Evolutionary conservation across 2,888 invertebrate genomes (phyloP).

Genomic region (Aethes cnicana): DNA sequence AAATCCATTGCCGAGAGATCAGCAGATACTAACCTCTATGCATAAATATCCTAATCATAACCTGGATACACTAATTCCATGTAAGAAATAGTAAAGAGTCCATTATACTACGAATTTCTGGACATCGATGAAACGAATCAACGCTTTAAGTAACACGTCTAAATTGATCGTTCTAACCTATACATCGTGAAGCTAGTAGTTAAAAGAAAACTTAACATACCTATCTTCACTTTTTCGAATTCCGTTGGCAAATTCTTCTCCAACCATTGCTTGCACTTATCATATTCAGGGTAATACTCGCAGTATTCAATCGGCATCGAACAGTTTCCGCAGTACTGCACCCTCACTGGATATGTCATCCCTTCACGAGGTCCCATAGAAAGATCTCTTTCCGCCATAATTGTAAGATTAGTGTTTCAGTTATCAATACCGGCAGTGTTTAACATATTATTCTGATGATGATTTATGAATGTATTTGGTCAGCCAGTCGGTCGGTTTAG

Average conservation of each 20-base stretch:
- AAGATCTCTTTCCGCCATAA: constrained; percentile 82
- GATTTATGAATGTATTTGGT: constrained; percentile 11
- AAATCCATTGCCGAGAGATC: too few species aligned
- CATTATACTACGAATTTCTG: too few species aligned
- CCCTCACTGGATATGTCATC: constrained; percentile 90
- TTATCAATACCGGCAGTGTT: constrained; percentile 10
- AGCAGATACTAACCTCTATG: too few species aligned
- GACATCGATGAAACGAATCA: too few species aligned
- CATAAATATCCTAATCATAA: too few species aligned
- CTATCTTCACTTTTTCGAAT: constrained; percentile 93
- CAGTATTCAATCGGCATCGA: constrained; percentile 98
- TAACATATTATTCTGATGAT: constrained; percentile 22
- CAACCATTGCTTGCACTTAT: constrained; percentile 98
- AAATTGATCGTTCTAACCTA: constrained; percentile 32
- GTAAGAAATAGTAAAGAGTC: too few species aligned
- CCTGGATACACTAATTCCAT: too few species aligned
- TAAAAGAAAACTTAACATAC: constrained; percentile 54
- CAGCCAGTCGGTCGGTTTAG: constrained; percentile 20
- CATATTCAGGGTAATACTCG: constrained; percentile 98
- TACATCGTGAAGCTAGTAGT: too few species aligned
- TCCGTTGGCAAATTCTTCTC: constrained; percentile 96
- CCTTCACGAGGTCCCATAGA: constrained; percentile 87
- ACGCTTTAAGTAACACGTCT: not conserved
- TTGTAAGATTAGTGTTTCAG: constrained; percentile 20
- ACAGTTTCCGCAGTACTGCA: constrained; percentile 96